phyloP scores from a whole-genome alignment of 1,140 invertebrate species.

The Nasonia longicornis region DNA sequence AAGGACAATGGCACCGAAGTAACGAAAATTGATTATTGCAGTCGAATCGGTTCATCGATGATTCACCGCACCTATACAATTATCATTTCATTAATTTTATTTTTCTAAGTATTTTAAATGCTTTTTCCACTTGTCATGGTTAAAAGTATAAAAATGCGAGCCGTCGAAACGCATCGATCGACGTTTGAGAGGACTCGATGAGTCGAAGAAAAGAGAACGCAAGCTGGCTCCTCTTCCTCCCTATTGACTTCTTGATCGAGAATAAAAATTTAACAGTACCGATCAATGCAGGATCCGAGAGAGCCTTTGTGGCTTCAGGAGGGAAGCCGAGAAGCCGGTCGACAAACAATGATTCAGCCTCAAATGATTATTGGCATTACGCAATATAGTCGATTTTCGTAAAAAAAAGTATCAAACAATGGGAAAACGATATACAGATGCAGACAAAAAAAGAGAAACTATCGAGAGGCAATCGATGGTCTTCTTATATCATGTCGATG shows the following conservation, averaged over 20 bases:
- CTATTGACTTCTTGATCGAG: background rate
- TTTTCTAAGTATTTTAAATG: conserved; percentile 10
- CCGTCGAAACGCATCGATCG: background rate
- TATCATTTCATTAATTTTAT: background rate
- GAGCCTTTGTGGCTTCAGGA: background rate
- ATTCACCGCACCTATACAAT: conserved; percentile 10
- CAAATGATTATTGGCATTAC: conserved; percentile 5
- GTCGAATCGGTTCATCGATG: conserved; percentile 1
- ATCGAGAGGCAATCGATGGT: conserved; percentile 36
- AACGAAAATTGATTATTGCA: conserved; percentile 3
- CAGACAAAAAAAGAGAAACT: conserved; percentile 25
- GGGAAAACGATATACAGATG: conserved; percentile 7
- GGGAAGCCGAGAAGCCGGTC: background rate
- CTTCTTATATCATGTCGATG: conserved; percentile 22
- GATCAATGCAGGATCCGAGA: background rate
- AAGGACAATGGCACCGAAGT: conserved; percentile 13
- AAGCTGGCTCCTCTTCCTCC: conserved; percentile 12
- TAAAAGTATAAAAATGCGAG: conserved; percentile 26
- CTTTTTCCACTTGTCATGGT: conserved; percentile 10
- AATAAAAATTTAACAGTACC: conserved; percentile 39
- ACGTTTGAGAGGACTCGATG: background rate
- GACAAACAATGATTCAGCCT: conserved; percentile 19
- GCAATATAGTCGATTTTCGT: conserved; percentile 21
- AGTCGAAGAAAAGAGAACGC: conserved; percentile 13
- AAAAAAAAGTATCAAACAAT: conserved; percentile 36